Evolutionary conservation across 1,140 invertebrate species (phyloP).

Genomic region (Orchestia grillus): DNA sequence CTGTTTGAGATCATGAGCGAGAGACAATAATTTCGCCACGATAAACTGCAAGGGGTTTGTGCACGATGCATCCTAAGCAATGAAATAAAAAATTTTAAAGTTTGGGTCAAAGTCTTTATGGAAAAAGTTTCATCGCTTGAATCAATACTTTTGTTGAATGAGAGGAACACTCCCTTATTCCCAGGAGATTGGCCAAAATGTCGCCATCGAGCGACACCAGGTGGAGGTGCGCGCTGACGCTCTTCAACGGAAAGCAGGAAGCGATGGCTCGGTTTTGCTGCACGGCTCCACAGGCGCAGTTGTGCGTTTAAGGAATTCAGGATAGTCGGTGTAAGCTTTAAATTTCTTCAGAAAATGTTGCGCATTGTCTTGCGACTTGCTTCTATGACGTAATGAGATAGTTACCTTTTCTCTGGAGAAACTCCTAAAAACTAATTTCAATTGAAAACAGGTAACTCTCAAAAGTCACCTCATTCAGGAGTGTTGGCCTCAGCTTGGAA

Average conservation of each 20-base stretch:
- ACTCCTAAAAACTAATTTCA: too few relatives aligned
- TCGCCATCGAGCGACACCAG: background rate
- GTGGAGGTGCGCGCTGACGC: background rate
- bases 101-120: background rate
- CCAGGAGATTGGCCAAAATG: background rate
- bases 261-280: background rate
- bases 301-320: background rate
- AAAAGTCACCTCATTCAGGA: too few relatives aligned
- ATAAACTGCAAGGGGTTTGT: background rate
- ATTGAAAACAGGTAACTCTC: too few relatives aligned
- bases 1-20: background rate
- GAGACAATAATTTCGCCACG: background rate
- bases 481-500: too few relatives aligned
- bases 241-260: background rate
- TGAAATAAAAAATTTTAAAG: background rate
- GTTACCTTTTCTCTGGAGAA: too few relatives aligned
- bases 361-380: too few relatives aligned
- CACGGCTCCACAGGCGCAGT: background rate
- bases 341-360: too few relatives aligned
- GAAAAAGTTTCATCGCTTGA: background rate
- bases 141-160: background rate
- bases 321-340: background rate
- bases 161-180: background rate
- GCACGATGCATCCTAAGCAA: background rate
- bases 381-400: too few relatives aligned